Base-by-base conservation (phyloP, 23 tunicate genomes). In the Clavelina lepadiformis region DNA sequence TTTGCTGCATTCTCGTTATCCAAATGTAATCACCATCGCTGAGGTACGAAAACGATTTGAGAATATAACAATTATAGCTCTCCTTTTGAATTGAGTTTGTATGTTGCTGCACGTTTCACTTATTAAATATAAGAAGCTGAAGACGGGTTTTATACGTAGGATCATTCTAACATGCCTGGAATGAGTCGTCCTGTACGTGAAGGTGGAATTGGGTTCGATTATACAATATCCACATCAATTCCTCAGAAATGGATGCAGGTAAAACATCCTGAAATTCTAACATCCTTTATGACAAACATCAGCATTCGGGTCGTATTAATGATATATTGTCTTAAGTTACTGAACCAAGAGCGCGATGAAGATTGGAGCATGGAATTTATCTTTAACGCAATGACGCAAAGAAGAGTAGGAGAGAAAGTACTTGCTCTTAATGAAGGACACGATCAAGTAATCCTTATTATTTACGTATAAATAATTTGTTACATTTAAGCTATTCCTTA, bases 191-290 rank as follows among this genome's bases (percentile, higher is more conserved):
- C 98, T 1, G 71, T 91, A 20, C n/a, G 62, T 5, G 98, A 91
- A 77, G 98, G 98, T 11, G 98, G 98, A 1, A 51, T 91, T 37
- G 98, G 98, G n/a, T 91, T 91, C 38, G 98, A 91, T 77, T 91
- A 76, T 61, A 68, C 78, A 29, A 64, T 91, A n/a, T 85, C 80
- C 13, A 71, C 74, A 71, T 76, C 91, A n/a, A 69, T 83, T 26
- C 92, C 98, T 18, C 86, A 91, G 66, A 83, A 58, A 41, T 91
- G 98, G 98, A 83, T 83, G 44, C 83, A 91, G 60, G 84, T 82
- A 56, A 44, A 44, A 11, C 13, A 44, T 44, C 13, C 49, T 11
- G 15, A 44, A 11, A 44, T 44, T 11, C 15, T 44, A 44, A 44
- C 13, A 11, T 11, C 13, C 49, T 44, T 44, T 44, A 15, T 44